phyloP scores from a whole-genome alignment of 2,888 invertebrate species.

The Andrena bucephala region DNA sequence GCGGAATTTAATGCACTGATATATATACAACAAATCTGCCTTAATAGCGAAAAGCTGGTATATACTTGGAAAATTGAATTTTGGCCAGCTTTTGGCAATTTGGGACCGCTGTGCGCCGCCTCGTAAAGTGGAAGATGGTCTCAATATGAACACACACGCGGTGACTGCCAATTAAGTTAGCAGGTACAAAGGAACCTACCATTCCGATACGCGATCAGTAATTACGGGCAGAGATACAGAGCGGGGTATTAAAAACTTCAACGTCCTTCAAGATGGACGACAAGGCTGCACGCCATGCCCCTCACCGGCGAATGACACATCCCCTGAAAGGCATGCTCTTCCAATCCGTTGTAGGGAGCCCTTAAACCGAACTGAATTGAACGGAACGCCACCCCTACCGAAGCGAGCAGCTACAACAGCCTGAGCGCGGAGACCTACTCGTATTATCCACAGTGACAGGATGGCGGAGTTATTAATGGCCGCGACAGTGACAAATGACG shows the following conservation, averaged over 20 bases:
- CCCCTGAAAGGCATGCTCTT: slow-evolving; percentile 84
- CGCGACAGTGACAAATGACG: slow-evolving; percentile 85
- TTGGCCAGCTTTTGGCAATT: too few relatives aligned
- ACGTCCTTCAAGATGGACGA: slow-evolving; percentile 56
- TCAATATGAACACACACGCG: neutral
- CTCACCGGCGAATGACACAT: slow-evolving; percentile 83
- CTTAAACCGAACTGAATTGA: slow-evolving; percentile 84
- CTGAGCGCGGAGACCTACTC: slow-evolving; percentile 80
- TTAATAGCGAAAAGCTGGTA: too few relatives aligned
- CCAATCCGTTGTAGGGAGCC: slow-evolving; percentile 82
- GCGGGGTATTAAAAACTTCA: slow-evolving; percentile 13
- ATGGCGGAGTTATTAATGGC: slow-evolving; percentile 85
- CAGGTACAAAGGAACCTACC: neutral
- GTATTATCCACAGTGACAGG: slow-evolving; percentile 85
- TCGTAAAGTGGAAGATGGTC: neutral
- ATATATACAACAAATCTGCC: too few relatives aligned
- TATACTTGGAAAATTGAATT: too few relatives aligned
- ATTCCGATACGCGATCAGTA: slow-evolving; percentile 7
- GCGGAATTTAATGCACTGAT: too few relatives aligned
- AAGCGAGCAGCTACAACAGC: slow-evolving; percentile 72
- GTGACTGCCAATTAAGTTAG: neutral
- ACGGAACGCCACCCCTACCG: slow-evolving; percentile 82
- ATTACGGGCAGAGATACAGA: slow-evolving; percentile 5
- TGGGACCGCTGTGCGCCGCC: neutral
- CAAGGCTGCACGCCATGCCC: slow-evolving; percentile 79